Evolutionary conservation across 2,797 vertebrate genomes (phyloP), one percentile per base, ranked within the genome.

Genomic region (Trichosurus vulpecula): DNA sequence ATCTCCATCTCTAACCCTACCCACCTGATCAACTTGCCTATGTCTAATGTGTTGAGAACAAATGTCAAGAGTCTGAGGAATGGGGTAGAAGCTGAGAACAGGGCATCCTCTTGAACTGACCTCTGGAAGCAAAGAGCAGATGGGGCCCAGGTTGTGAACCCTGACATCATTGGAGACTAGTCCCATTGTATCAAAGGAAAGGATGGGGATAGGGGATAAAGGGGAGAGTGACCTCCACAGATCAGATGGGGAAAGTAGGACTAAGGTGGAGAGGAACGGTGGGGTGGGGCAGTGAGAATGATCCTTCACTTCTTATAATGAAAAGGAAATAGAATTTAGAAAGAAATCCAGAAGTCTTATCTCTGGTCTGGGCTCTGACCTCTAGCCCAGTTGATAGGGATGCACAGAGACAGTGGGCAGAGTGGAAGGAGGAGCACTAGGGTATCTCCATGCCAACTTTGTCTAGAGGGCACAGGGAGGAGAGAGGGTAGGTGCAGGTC

Each of bases 51-150:
- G 74, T 47, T 81, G 41, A 8, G 2, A 47, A 47, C 19, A 25
- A 9, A 41, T 10, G 19, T 22, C 19, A 47, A 81, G 74, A 81
- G 25, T 81, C n/a, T 81, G 74, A 81, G 41, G 16, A 47, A 81
- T 47, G 22, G n/a, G 14, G 19, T 22, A n/a, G 57, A 61, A 61
- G n/a, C 35, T 74, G 35, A 74, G 61, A 41, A n/a, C 13, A 22
- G 90, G 90, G 13, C 92, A 57, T 57, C 91, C 94, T 94, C 94
- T 91, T 87, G 54, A 94, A 91, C n/a, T 22, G 41, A 47, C 74
- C 66, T 47, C 2, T 30, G 47, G 6, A 27, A 13, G 25, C 30
- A 19, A 47, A 6, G n/a, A 47, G 74, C n/a, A 81, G 41, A 25
- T 22, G 10, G 41, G 41, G 74, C 19, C 2, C 74, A 25, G 19